phyloP scores from a whole-genome alignment of 1,140 invertebrate species.

The Pachypeltis micranthus region DNA sequence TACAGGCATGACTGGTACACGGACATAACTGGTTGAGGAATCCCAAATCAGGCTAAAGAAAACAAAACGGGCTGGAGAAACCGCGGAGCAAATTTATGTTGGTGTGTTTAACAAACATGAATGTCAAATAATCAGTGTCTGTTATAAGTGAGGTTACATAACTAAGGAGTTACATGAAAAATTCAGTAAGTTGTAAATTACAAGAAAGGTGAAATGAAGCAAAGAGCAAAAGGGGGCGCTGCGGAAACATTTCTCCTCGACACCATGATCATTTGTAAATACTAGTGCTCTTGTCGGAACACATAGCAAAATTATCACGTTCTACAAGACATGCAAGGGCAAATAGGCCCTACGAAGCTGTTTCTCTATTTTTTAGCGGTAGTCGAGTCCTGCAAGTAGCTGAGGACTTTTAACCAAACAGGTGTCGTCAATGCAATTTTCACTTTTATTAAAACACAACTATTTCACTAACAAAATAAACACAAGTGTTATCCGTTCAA shows the following conservation, averaged over 20 bases:
- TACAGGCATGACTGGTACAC: too few species aligned
- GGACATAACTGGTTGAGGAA: too few species aligned
- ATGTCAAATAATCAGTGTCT: too few species aligned
- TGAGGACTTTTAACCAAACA: neutral
- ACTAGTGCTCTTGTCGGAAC: neutral
- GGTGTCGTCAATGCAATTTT: too few species aligned
- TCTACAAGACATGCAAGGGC: slow-evolving; percentile 1
- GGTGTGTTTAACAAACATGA: too few species aligned
- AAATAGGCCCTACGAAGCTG: neutral
- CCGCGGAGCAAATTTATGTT: too few species aligned
- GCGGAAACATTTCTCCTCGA: neutral
- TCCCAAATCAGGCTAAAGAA: too few species aligned
- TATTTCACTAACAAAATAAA: neutral
- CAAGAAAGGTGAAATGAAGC: neutral
- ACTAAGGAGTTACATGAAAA: too few species aligned
- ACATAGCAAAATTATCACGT: neutral
- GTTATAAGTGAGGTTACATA: too few species aligned
- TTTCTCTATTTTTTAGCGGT: neutral
- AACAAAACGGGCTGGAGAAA: too few species aligned
- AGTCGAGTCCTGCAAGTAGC: neutral
- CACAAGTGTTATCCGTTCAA: neutral
- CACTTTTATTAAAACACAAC: too few species aligned
- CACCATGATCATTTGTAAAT: neutral
- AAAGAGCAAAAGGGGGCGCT: neutral
- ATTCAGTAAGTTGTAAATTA: too few species aligned